Evolutionary conservation across 2,797 vertebrate genomes (phyloP).

Genomic region (Mycteria americana): DNA sequence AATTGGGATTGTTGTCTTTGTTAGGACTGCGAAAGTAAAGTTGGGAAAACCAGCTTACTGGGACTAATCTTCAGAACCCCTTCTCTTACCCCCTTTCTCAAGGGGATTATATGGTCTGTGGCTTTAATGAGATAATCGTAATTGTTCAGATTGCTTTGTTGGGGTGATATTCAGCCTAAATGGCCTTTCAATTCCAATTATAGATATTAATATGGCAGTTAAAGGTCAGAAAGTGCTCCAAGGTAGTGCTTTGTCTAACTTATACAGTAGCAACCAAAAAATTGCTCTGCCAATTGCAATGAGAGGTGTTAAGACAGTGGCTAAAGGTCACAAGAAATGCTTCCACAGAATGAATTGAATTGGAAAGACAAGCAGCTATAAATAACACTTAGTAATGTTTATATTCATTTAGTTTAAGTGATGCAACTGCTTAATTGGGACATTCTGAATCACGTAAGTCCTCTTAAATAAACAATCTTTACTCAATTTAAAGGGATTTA

Average conservation of each 20-base stretch:
- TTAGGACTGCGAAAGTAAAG: not conserved
- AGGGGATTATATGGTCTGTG: not conserved
- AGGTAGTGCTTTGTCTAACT: not conserved
- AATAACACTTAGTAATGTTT: not conserved
- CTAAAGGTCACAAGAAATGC: slow-evolving; percentile 7
- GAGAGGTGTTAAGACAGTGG: not conserved
- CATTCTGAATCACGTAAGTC: not conserved
- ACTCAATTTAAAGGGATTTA: not conserved
- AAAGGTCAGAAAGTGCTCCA: slow-evolving; percentile 45
- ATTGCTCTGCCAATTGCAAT: not conserved
- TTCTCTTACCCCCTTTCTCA: not conserved
- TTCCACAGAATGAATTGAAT: not conserved
- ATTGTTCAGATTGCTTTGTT: slow-evolving; percentile 48
- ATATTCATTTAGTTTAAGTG: not conserved
- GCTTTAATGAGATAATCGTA: slow-evolving; percentile 26
- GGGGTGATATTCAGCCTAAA: slow-evolving; percentile 46
- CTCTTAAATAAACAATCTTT: not conserved
- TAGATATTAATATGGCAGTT: slow-evolving; percentile 23
- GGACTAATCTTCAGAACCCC: slow-evolving; percentile 26
- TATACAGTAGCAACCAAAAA: not conserved
- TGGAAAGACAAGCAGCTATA: not conserved
- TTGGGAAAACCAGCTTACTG: slow-evolving; percentile 36
- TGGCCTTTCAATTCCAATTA: slow-evolving; percentile 49
- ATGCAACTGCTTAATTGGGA: not conserved
- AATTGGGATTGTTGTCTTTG: not conserved